phyloP scores from a whole-genome alignment of 2,888 invertebrate genomes.

The Zaprionus bogoriensis region DNA sequence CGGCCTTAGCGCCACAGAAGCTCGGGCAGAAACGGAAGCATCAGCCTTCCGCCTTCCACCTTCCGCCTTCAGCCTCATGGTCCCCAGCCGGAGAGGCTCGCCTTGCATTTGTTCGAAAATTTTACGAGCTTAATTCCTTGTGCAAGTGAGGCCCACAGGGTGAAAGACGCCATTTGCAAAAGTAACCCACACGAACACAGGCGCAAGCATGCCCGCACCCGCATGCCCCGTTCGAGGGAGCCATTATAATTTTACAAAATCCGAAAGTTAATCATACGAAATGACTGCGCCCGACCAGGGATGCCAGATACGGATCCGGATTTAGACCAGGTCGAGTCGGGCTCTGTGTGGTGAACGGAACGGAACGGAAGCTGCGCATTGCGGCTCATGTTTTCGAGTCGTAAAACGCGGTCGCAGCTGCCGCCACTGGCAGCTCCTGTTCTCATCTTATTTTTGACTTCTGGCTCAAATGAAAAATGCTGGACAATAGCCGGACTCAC shows the following conservation, averaged over 20 bases:
- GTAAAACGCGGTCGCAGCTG: slow-evolving; percentile 43
- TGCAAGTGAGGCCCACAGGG: slow-evolving; percentile 41
- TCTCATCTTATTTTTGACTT: background rate
- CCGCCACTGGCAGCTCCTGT: background rate
- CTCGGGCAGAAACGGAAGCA: slow-evolving; percentile 36
- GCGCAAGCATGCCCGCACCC: slow-evolving; percentile 11
- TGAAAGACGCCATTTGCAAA: slow-evolving; percentile 63
- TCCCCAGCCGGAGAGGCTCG: slow-evolving; percentile 45
- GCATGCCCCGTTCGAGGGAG: slow-evolving; percentile 21
- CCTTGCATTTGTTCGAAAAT: slow-evolving; percentile 53
- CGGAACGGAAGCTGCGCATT: slow-evolving; percentile 44
- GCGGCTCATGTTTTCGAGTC: slow-evolving; percentile 41
- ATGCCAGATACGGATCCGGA: slow-evolving; percentile 5
- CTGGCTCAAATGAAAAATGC: slow-evolving; percentile 1
- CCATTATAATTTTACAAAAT: slow-evolving; percentile 73
- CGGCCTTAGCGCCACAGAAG: slow-evolving; percentile 29
- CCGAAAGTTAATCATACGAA: slow-evolving; percentile 73
- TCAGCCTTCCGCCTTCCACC: no score
- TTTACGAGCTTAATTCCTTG: slow-evolving; percentile 75
- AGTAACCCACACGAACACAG: slow-evolving; percentile 15
- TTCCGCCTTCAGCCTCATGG: no score
- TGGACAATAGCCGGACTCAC: background rate
- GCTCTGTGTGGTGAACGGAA: no score
- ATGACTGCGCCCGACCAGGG: slow-evolving; percentile 29
- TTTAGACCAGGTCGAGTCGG: slow-evolving; percentile 8